These are phyloP conservation scores for Falco naumanni DNA, from an alignment of 2,797 vertebrate species.

Conservation along the genomic window DNA sequence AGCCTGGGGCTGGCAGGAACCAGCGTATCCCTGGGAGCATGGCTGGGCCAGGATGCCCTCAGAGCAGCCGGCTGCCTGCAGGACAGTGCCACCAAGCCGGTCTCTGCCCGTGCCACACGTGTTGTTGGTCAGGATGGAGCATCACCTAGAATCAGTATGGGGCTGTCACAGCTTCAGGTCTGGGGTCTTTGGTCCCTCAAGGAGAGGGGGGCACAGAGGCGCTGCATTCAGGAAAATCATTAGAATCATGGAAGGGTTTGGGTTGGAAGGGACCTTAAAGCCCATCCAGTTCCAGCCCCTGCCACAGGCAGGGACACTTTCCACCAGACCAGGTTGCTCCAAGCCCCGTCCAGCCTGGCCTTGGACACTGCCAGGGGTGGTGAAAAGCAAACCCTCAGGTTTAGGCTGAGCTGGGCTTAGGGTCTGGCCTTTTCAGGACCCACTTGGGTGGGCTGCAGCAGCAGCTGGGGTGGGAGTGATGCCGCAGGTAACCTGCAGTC, in stretches of 20 bases:
- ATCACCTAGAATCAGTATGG: accelerated
- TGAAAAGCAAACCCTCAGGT: neutral
- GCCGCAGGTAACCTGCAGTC: neutral
- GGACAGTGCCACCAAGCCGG: neutral
- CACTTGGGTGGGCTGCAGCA: accelerated
- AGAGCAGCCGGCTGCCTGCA: neutral
- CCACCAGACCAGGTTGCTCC: too few species aligned
- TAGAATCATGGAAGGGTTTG: too few species aligned
- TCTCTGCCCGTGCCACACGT: neutral
- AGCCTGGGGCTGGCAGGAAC: neutral
- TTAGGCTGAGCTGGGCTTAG: neutral
- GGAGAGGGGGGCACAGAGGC: accelerated
- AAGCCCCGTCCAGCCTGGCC: too few species aligned
- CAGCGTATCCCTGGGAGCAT: neutral
- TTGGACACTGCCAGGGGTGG: too few species aligned
- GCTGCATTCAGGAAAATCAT: accelerated
- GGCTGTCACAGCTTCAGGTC: too few species aligned
- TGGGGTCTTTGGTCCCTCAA: neutral
- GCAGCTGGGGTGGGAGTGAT: accelerated
- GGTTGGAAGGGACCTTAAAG: too few species aligned
- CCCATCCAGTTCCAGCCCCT: too few species aligned
- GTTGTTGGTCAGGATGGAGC: neutral
- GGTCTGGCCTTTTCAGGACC: accelerated
- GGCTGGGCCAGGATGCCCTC: neutral
- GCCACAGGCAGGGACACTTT: too few species aligned